Evolutionary conservation across 1,140 invertebrate genomes (phyloP).

Genomic region (Bombus pyrosoma): DNA sequence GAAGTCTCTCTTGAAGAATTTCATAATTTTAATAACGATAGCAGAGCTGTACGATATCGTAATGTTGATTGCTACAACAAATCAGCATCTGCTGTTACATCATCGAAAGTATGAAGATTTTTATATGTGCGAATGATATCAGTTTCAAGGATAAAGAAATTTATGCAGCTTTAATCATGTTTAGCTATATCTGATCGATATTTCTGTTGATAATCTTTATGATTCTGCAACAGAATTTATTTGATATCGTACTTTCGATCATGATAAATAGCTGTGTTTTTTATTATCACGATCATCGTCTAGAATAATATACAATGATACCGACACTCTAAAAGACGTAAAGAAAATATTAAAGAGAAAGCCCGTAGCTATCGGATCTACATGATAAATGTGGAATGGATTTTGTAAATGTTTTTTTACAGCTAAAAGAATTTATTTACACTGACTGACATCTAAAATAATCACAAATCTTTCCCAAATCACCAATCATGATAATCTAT

Average conservation of each 20-base stretch:
- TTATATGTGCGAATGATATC: constrained; percentile 7
- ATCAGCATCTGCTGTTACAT: neutral
- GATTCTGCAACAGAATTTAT: constrained; percentile 26
- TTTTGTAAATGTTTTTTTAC: constrained; percentile 56
- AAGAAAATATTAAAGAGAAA: constrained; percentile 29
- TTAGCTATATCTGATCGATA: neutral
- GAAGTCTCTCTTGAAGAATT: constrained; percentile 33
- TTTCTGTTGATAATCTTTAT: neutral
- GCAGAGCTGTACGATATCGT: constrained; percentile 25
- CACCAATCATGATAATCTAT: constrained; percentile 19
- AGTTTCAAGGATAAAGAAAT: neutral
- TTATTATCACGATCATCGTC: constrained; percentile 24
- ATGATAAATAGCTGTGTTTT: constrained; percentile 9
- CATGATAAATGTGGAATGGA: constrained; percentile 62
- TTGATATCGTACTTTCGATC: constrained; percentile 36
- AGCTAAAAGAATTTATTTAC: constrained; percentile 59
- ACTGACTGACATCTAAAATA: constrained; percentile 35
- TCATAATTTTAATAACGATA: constrained; percentile 35
- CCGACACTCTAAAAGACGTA: constrained; percentile 29
- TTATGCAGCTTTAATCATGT: neutral
- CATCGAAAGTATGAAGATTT: neutral
- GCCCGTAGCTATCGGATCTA: constrained; percentile 45
- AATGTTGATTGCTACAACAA: neutral
- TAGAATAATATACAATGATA: constrained; percentile 44
- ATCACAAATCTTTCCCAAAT: constrained; percentile 38